Conservation (phyloP, 2,888 invertebrate genomes). For the Carterocephalus palaemon region DNA sequence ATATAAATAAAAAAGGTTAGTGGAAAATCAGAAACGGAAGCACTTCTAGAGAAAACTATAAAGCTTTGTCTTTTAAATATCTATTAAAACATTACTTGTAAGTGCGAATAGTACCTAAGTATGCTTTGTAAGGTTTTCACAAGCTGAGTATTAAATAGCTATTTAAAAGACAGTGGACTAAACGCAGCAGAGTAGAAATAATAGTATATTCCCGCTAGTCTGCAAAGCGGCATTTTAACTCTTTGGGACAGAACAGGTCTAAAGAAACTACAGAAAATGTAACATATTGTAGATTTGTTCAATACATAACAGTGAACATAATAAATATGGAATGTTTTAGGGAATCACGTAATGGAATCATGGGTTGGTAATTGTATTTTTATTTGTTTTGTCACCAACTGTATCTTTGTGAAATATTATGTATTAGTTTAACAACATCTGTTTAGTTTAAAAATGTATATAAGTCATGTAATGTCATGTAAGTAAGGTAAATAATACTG, state of each 20-base stretch:
- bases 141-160: slow-evolving; percentile 25
- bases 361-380: slow-evolving; percentile 3
- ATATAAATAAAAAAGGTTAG: slow-evolving; percentile 40
- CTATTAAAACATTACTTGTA: too few species aligned
- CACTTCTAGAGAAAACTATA: slow-evolving; percentile 59
- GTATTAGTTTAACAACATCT: too few species aligned
- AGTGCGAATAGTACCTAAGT: too few species aligned
- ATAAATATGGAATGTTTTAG: slow-evolving; percentile 19
- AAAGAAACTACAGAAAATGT: slow-evolving; percentile 33
- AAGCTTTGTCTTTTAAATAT: slow-evolving; percentile 51
- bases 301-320: slow-evolving; percentile 17
- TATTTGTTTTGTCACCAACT: slow-evolving; percentile 10
- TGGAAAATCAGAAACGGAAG: slow-evolving; percentile 53
- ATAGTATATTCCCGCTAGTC: slow-evolving; percentile 53
- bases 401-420: too few species aligned
- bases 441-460: slow-evolving; percentile 14
- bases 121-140: too few species aligned
- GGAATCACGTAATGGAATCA: background rate
- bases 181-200: slow-evolving; percentile 50
- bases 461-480: too few species aligned
- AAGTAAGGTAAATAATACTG: slow-evolving; percentile 26
- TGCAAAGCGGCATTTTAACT: slow-evolving; percentile 61
- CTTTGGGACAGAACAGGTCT: slow-evolving; percentile 40
- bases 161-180: slow-evolving; percentile 38
- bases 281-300: slow-evolving; percentile 10